Evolutionary conservation across 1,140 invertebrate genomes (phyloP), one percentile per base, ranked within the genome.

Genomic region (Habropoda laboriosa): DNA sequence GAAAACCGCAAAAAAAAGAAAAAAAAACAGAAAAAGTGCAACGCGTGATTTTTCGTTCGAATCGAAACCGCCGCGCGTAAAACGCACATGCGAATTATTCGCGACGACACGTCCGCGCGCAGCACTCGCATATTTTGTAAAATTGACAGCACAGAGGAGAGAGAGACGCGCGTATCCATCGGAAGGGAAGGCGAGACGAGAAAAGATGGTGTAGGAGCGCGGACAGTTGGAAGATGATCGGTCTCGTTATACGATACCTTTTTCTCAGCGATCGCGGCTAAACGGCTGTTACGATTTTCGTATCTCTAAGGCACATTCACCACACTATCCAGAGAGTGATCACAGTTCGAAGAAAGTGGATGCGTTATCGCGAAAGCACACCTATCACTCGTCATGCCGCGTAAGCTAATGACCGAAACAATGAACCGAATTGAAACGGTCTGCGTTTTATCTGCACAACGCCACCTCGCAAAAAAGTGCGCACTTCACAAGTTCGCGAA

Each of bases 321-420:
- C 72, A 70, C 80, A 66, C 83, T 82, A 80, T 73, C 67, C 73
- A 53, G 66, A 61, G 47, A 47, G 55, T 68, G 79, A 82, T 86
- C 83, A 85, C 85, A 82, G 85, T 79, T 73, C 55, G 85, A 68
- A 80, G 72, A 87, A 73, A 79, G 75, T 58, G 16, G 75, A 71
- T 47, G 73, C 80, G 86, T 87, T 85, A 87, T 87, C 83, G 68
- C 80, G 58, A 79, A 73, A 74, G 80, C 83, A 85, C 86, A 87
- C 86, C 86, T 88, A 88, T 88, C 87, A 79, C 77, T 82, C 77
- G 79, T 86, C 84, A 85, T 85, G 76, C 66, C 85, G 83, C 79
- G 79, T 85, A 78, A 88, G 87, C 85, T 87, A 89, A 89, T 86
- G 83, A 87, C 79, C 85, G 81, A 83, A 88, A 86, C 82, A 87